phyloP scores from a whole-genome alignment of 2,797 vertebrate species.

The Thamnophis elegans region DNA sequence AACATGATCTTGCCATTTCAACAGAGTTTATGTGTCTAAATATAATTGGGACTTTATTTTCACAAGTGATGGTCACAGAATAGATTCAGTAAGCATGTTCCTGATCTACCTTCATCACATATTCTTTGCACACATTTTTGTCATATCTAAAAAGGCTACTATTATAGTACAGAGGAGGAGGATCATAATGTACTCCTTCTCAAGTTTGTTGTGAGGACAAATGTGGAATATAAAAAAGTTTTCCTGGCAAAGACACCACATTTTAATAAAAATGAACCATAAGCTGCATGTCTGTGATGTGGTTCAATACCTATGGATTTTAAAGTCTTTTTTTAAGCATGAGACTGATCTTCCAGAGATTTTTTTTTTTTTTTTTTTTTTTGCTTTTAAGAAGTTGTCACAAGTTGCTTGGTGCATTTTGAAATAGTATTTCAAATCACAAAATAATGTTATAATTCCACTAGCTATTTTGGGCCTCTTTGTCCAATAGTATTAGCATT shows the following conservation, averaged over 20 bases:
- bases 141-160: not conserved
- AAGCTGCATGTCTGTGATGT: slow-evolving; percentile 40
- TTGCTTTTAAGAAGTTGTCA: slow-evolving; percentile 48
- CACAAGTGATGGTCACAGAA: not conserved
- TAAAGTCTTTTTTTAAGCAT: slow-evolving; percentile 53
- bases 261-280: slow-evolving; percentile 31
- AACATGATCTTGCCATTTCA: not conserved
- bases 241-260: not conserved
- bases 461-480: slow-evolving; percentile 3
- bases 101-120: not conserved
- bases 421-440: slow-evolving; percentile 49
- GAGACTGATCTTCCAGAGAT: slow-evolving; percentile 54
- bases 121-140: not conserved
- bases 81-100: not conserved
- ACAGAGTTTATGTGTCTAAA: not conserved
- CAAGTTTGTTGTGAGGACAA: not conserved
- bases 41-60: not conserved
- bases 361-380: not conserved
- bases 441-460: slow-evolving; percentile 49
- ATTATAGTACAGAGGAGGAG: not conserved
- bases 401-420: slow-evolving; percentile 51
- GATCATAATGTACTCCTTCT: not conserved
- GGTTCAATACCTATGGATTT: slow-evolving; percentile 56
- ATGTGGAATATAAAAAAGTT: not conserved
- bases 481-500: not conserved